Conservation (phyloP, 2,797 vertebrate species). For the Australoheros facetus region DNA sequence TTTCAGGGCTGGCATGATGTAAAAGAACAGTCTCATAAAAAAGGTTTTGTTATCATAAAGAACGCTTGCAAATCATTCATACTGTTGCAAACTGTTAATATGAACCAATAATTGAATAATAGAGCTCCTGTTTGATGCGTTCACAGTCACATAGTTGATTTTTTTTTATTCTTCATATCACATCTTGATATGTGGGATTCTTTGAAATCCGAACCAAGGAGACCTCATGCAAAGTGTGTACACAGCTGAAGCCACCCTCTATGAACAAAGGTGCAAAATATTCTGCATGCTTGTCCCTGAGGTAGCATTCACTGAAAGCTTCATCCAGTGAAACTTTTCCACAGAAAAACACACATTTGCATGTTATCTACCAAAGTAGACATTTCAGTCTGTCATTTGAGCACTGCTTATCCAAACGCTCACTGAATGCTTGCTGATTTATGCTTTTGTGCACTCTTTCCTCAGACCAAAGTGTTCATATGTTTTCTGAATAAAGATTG, state of each 20-base stretch:
- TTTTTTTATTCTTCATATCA: not conserved
- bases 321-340: not conserved
- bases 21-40: not conserved
- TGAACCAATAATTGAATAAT: not conserved
- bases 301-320: not conserved
- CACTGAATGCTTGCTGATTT: not conserved
- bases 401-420: not conserved
- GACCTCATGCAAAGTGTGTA: slow-evolving; percentile 1
- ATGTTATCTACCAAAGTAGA: not conserved
- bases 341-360: not conserved
- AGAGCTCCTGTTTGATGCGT: not conserved
- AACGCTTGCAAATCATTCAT: not conserved
- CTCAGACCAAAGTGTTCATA: not conserved
- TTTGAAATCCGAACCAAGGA: slow-evolving; percentile 3
- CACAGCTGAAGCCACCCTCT: slow-evolving; percentile 15
- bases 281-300: not conserved
- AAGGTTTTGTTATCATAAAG: not conserved
- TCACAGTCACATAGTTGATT: not conserved
- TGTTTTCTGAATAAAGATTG: slow-evolving; percentile 16
- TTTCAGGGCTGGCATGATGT: not conserved
- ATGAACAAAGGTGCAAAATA: slow-evolving; percentile 5
- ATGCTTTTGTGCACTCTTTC: not conserved
- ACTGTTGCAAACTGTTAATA: not conserved
- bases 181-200: not conserved
- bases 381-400: not conserved